phyloP scores from a whole-genome alignment of 2,797 vertebrate genomes.

The Cheirogaleus major region DNA sequence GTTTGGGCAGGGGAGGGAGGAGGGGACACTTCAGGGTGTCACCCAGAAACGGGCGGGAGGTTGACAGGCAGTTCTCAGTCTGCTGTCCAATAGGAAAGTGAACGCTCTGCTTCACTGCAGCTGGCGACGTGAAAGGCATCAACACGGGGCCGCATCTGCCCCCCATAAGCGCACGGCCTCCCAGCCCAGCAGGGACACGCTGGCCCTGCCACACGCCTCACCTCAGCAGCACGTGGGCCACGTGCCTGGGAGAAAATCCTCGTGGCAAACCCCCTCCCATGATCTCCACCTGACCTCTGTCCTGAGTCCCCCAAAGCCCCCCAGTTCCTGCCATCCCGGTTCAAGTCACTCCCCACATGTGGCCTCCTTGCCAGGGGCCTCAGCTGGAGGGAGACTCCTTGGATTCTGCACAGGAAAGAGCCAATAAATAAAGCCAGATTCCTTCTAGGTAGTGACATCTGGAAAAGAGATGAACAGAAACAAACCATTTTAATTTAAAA shows the following conservation, averaged over 20 bases:
- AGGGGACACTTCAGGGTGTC: too few species aligned
- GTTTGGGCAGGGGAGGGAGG: not conserved
- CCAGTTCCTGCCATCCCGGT: not conserved
- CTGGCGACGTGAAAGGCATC: not conserved
- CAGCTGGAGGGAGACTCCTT: not conserved
- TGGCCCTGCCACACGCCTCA: slow-evolving; percentile 36
- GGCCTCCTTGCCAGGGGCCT: not conserved
- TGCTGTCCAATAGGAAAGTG: not conserved
- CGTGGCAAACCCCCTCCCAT: not conserved
- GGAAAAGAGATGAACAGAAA: slow-evolving; percentile 70
- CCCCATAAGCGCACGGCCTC: slow-evolving; percentile 48
- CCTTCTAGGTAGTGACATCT: slow-evolving; percentile 55
- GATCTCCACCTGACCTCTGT: not conserved
- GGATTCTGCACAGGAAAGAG: slow-evolving; percentile 50
- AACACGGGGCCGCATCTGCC: not conserved
- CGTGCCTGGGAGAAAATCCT: not conserved
- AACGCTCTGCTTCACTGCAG: slow-evolving; percentile 43
- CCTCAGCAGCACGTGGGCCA: not conserved
- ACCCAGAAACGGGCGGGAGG: not conserved
- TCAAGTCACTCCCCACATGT: not conserved
- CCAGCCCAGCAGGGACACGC: slow-evolving; percentile 44
- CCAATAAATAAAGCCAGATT: slow-evolving; percentile 68
- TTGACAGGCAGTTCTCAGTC: slow-evolving; percentile 40
- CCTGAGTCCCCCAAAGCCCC: not conserved
- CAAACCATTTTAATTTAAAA: slow-evolving; percentile 55